phyloP scores from a whole-genome alignment of 1,140 invertebrate genomes.

The Eurosta solidaginis region DNA sequence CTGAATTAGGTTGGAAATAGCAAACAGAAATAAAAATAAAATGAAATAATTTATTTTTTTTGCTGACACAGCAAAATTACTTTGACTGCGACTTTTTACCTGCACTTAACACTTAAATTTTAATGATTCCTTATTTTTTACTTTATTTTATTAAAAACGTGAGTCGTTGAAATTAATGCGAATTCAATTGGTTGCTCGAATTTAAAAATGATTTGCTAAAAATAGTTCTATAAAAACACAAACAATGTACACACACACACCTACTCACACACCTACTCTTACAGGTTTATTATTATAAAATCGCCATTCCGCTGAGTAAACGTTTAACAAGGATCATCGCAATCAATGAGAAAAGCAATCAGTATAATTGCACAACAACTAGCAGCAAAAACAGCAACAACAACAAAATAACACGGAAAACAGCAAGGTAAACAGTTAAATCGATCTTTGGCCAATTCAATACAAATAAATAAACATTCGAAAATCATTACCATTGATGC shows the following conservation, averaged over 20 bases:
- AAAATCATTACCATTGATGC: background rate
- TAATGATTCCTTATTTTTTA: background rate
- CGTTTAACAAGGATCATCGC: conserved; percentile 24
- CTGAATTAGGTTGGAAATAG: background rate
- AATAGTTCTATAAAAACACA: background rate
- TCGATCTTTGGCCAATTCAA: conserved; percentile 12
- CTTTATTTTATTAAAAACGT: background rate
- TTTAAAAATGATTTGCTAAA: background rate
- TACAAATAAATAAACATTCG: conserved; percentile 12
- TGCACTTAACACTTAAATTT: background rate
- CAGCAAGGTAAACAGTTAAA: background rate
- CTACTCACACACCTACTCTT: background rate
- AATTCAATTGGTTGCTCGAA: background rate
- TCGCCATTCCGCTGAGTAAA: conserved; percentile 13
- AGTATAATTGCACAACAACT: conserved; percentile 24
- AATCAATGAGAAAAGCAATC: conserved; percentile 25
- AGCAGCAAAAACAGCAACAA: background rate
- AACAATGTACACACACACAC: background rate
- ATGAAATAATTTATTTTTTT: background rate
- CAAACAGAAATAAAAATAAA: background rate
- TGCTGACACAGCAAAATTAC: background rate
- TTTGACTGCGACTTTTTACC: background rate
- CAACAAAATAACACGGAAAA: background rate
- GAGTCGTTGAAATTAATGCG: background rate
- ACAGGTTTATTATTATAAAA: conserved; percentile 3